These are phyloP conservation scores for Podilymbus podiceps DNA, from an alignment of 2,113 vertebrate species.

Conservation along the genomic window DNA sequence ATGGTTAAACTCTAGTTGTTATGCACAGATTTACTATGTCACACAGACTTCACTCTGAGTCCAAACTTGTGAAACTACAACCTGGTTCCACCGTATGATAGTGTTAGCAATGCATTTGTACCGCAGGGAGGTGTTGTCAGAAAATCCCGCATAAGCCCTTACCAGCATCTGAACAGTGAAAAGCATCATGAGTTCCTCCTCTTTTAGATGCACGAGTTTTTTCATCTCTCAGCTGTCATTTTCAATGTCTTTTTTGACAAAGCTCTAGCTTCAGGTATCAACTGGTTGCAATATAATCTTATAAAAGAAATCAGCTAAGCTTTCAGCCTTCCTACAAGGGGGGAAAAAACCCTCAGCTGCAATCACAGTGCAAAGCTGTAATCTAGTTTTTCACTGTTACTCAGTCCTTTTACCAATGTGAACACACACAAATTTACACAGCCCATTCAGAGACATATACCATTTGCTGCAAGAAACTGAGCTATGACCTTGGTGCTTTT, in stretches of 20 bases:
- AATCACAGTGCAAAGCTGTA: not conserved
- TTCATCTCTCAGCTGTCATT: not conserved
- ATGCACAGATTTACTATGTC: not conserved
- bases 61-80: not conserved
- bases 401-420: not conserved
- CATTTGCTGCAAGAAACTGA: not conserved
- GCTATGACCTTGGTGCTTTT: not conserved
- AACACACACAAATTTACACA: not conserved
- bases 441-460: not conserved
- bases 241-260: not conserved
- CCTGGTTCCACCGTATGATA: not conserved
- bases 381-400: not conserved
- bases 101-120: fast-evolving
- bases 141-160: not conserved
- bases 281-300: not conserved
- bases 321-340: not conserved
- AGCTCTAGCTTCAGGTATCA: not conserved
- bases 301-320: not conserved
- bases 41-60: not conserved
- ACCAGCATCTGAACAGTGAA: not conserved
- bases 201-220: not conserved
- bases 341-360: not conserved
- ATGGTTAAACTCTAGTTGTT: not conserved
- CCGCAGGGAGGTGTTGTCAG: not conserved
- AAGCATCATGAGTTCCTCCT: not conserved